phyloP scores from a whole-genome alignment of 2,888 invertebrate species.

The Flexamia atlantica region DNA sequence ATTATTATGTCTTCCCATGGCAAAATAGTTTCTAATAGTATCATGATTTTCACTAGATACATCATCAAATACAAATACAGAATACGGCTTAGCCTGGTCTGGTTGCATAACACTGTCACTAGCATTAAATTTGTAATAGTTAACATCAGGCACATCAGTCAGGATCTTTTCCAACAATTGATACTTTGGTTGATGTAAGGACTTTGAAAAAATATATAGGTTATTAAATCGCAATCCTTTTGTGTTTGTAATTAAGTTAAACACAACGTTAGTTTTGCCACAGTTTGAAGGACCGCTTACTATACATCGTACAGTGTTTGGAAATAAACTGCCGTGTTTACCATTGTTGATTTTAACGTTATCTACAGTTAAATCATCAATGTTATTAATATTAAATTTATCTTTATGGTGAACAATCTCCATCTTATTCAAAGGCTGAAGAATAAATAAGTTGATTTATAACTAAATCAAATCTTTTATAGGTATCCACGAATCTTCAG shows the following conservation, averaged over 20 bases:
- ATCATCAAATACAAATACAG: conserved; percentile 61
- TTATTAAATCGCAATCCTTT: conserved; percentile 57
- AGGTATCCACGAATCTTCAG: conserved; percentile 54
- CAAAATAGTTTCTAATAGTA: conserved; percentile 49
- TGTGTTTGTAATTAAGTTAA: conserved; percentile 42
- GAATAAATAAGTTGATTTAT: background rate
- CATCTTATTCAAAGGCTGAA: background rate
- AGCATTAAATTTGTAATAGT: conserved; percentile 45
- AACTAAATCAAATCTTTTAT: conserved; percentile 48
- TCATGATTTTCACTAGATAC: conserved; percentile 57
- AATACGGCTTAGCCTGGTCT: conserved; percentile 49
- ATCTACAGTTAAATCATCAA: conserved; percentile 25
- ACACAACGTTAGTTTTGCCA: conserved; percentile 59
- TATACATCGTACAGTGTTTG: conserved; percentile 44
- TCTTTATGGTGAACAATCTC: conserved; percentile 23
- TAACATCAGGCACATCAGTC: background rate
- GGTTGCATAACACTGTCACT: conserved; percentile 54
- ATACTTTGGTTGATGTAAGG: conserved; percentile 59
- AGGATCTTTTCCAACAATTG: conserved; percentile 48
- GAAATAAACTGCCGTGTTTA: conserved; percentile 57
- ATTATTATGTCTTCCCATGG: conserved; percentile 58
- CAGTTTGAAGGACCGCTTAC: conserved; percentile 41
- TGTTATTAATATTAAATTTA: conserved; percentile 23
- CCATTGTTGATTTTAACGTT: background rate
- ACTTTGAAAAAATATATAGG: conserved; percentile 60